Conservation (phyloP, 1,140 invertebrate species). For the Nixonia krombeini region DNA sequence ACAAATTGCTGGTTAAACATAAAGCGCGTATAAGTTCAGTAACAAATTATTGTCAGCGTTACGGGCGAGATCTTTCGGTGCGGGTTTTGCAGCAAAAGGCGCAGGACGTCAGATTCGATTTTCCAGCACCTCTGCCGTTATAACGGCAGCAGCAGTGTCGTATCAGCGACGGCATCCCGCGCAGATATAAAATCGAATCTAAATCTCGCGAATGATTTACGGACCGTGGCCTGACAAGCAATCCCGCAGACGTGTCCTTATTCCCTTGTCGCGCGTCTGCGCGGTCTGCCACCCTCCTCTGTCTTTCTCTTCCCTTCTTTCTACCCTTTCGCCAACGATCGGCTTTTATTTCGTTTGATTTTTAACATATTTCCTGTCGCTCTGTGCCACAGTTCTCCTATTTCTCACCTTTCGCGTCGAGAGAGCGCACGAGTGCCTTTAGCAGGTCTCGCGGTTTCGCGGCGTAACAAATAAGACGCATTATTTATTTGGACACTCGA, state of each 20-base stretch:
- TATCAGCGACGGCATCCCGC: slow-evolving; percentile 20
- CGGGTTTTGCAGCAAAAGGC: too few relatives aligned
- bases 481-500: slow-evolving; percentile 64
- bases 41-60: too few relatives aligned
- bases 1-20: too few relatives aligned
- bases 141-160: slow-evolving; percentile 1
- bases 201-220: slow-evolving; percentile 40
- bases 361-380: neutral
- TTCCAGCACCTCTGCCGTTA: slow-evolving; percentile 24
- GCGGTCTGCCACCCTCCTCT: slow-evolving; percentile 14
- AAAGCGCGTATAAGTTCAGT: too few relatives aligned
- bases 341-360: neutral
- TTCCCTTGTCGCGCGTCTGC: slow-evolving; percentile 24
- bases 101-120: slow-evolving; percentile 18
- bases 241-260: slow-evolving; percentile 40
- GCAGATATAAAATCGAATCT: slow-evolving; percentile 41
- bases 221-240: slow-evolving; percentile 30
- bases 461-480: slow-evolving; percentile 62
- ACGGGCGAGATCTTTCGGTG: too few relatives aligned
- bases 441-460: slow-evolving; percentile 8
- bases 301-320: neutral
- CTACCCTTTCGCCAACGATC: too few relatives aligned
- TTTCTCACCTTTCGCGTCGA: slow-evolving; percentile 11
- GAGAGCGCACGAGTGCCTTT: too few relatives aligned
- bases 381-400: neutral